phyloP scores from a whole-genome alignment of 2,113 vertebrate species.

The Phalacrocorax pelagicus region DNA sequence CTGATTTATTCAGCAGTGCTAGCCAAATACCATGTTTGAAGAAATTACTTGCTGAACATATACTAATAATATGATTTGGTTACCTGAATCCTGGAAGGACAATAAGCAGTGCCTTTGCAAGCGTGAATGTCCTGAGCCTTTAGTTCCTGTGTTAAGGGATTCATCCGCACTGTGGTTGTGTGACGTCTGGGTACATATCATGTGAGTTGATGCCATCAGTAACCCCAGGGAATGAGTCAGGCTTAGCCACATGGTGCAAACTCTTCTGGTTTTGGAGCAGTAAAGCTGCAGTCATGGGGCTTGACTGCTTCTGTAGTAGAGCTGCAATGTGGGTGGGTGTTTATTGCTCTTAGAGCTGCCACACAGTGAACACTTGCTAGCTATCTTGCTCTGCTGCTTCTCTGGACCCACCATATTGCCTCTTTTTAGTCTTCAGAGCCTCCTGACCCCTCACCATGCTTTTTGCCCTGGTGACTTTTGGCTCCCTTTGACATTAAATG shows the following conservation, averaged over 20 bases:
- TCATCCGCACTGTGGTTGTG: rapidly evolving
- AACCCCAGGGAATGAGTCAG: rapidly evolving
- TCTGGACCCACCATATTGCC: neutral
- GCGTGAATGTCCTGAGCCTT: neutral
- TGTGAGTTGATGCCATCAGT: neutral
- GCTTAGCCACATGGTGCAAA: neutral
- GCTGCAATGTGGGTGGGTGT: neutral
- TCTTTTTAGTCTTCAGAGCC: neutral
- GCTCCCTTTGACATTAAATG: neutral
- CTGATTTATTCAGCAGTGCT: neutral
- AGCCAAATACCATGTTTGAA: neutral
- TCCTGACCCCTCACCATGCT: neutral
- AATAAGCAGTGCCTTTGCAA: neutral
- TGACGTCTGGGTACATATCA: neutral
- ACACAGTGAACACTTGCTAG: neutral
- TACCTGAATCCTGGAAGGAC: neutral
- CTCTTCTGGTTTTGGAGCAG: neutral
- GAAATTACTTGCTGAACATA: neutral
- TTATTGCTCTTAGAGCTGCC: neutral
- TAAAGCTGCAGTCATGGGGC: neutral
- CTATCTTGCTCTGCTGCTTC: neutral
- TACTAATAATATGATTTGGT: neutral
- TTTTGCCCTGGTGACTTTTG: neutral
- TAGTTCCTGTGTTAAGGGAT: neutral
- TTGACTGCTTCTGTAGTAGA: neutral